A percentile compares a stretch with the other conserved stretches of the same genome.
These are phyloP conservation scores for Myotis findleyi DNA, from an alignment of 2,797 vertebrate genomes.

Conservation along the genomic window DNA sequence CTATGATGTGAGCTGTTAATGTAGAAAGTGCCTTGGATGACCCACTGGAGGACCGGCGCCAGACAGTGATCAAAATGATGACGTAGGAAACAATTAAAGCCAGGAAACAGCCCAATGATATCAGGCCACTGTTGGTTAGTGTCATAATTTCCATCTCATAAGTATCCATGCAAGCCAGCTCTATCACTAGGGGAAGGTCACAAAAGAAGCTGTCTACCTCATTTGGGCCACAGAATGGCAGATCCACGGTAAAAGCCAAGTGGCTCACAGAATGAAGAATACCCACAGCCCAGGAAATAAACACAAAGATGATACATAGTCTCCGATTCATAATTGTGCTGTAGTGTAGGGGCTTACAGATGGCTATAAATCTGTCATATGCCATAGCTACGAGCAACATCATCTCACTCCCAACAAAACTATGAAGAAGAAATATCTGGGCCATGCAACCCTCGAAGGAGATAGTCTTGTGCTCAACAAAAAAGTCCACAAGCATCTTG, in stretches of 20 bases:
- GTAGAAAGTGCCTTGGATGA: slow-evolving; percentile 75
- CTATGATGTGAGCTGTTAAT: slow-evolving; percentile 72
- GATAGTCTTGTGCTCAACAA: slow-evolving; percentile 73
- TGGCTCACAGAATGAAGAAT: slow-evolving; percentile 74
- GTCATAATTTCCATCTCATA: slow-evolving; percentile 76
- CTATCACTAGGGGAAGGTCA: slow-evolving; percentile 79
- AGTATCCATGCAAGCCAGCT: slow-evolving; percentile 75
- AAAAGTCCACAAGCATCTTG: slow-evolving; percentile 77
- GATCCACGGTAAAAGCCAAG: slow-evolving; percentile 67
- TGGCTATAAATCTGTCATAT: slow-evolving; percentile 77
- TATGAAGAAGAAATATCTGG: slow-evolving; percentile 79
- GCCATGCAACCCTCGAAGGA: slow-evolving; percentile 78
- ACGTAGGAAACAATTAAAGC: slow-evolving; percentile 76
- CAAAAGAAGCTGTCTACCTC: slow-evolving; percentile 79
- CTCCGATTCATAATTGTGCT: slow-evolving; percentile 66
- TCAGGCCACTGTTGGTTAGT: slow-evolving; percentile 73
- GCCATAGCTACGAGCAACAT: slow-evolving; percentile 78
- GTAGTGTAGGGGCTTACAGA: slow-evolving; percentile 75
- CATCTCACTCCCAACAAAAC: slow-evolving; percentile 78
- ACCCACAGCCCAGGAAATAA: slow-evolving; percentile 72
- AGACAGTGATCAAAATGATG: slow-evolving; percentile 65
- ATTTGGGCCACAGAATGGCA: slow-evolving; percentile 79
- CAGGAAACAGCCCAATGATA: slow-evolving; percentile 74
- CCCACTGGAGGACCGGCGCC: neutral
- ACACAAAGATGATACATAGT: slow-evolving; percentile 66